Percentiles rank a stretch among this genome's conserved stretches.
Evolutionary conservation across 2,888 invertebrate genomes (phyloP).

Genomic region (Syrista parreyssii): DNA sequence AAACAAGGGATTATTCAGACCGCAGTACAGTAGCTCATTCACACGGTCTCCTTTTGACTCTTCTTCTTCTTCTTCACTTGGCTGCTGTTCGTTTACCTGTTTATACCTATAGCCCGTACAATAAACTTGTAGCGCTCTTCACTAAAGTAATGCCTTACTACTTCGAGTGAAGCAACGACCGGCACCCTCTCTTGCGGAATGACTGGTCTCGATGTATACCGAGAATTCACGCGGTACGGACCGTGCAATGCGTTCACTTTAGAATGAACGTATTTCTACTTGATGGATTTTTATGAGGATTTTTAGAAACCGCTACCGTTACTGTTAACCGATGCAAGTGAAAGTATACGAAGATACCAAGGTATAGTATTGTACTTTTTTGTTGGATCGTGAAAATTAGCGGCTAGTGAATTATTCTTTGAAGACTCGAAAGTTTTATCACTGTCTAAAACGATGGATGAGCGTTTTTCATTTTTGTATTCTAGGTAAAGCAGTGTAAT

Average conservation of each 20-base stretch:
- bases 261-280: background rate
- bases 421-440: background rate
- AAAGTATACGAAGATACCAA: background rate
- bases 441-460: background rate
- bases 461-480: background rate
- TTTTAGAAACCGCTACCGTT: background rate
- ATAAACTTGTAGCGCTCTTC: constrained; percentile 40
- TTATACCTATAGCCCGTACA: constrained; percentile 33
- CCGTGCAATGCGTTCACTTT: background rate
- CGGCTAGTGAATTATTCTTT: background rate
- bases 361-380: background rate
- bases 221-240: constrained; percentile 26
- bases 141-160: constrained; percentile 37
- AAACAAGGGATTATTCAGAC: constrained; percentile 41
- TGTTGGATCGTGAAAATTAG: background rate
- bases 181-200: constrained; percentile 28
- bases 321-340: background rate
- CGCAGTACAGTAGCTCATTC: constrained; percentile 60
- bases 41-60: constrained; percentile 41
- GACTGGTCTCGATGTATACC: constrained; percentile 40
- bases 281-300: background rate
- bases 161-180: constrained; percentile 37
- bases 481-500: background rate
- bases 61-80: constrained; percentile 21
- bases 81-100: background rate